Percentiles rank a stretch among this genome's conserved stretches.
Evolutionary conservation across 2,797 vertebrate species (phyloP).

Genomic region (Perodicticus potto): DNA sequence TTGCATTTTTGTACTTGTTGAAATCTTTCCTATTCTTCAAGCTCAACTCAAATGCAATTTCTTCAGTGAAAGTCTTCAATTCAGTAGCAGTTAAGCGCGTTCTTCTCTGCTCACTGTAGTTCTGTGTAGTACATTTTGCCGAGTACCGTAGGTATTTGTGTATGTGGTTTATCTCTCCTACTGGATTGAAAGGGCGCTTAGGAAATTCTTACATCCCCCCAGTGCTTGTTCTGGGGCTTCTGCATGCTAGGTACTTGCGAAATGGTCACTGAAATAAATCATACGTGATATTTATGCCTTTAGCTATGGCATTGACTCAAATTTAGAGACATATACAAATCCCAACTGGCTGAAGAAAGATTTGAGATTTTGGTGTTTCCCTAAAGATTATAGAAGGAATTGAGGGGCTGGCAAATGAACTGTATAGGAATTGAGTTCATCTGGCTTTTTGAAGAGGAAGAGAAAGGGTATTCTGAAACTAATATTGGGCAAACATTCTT

Average conservation of each 20-base stretch:
- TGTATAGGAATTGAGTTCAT: neutral
- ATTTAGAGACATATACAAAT: constrained; percentile 28
- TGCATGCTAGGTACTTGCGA: neutral
- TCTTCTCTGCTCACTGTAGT: neutral
- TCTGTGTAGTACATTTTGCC: neutral
- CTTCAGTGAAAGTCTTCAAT: constrained; percentile 6
- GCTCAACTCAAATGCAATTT: neutral
- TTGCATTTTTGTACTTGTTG: neutral
- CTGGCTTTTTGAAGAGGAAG: neutral
- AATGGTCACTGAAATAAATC: neutral
- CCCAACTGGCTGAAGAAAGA: neutral
- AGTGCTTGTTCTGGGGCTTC: neutral
- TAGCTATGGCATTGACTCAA: neutral
- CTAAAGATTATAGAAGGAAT: constrained; percentile 22
- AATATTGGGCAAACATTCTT: neutral
- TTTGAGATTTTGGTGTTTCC: neutral
- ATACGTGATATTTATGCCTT: neutral
- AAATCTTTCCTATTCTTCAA: constrained; percentile 5
- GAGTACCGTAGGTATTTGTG: constrained; percentile 42
- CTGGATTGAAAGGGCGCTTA: neutral
- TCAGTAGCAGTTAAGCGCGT: neutral
- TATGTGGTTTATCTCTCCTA: neutral
- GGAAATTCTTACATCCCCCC: neutral
- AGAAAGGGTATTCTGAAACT: neutral
- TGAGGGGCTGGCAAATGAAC: neutral